Evolutionary conservation across 2,888 invertebrate species (phyloP).

Genomic region (Eubasilissa splendida): DNA sequence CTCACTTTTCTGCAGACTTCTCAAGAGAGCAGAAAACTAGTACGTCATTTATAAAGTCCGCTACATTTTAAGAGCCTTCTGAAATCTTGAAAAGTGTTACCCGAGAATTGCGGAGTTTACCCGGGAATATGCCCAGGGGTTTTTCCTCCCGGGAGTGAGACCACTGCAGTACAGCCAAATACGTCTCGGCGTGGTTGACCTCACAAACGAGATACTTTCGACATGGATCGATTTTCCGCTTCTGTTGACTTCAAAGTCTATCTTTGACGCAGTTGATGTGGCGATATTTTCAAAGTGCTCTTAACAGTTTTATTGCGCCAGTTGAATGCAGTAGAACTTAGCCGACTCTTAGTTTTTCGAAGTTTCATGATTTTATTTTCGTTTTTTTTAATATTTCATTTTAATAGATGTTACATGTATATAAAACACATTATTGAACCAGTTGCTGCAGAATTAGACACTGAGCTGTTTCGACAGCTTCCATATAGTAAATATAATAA

Average conservation of each 20-base stretch:
- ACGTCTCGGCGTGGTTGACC: not conserved
- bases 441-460: too few species aligned
- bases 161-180: not conserved
- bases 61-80: not conserved
- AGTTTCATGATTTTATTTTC: too few species aligned
- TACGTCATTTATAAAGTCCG: not conserved
- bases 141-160: not conserved
- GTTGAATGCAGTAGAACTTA: not conserved
- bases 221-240: not conserved
- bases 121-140: not conserved
- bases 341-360: too few species aligned
- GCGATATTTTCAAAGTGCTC: constrained; percentile 6
- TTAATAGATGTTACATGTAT: too few species aligned
- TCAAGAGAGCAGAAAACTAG: not conserved
- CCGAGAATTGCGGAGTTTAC: not conserved
- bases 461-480: too few species aligned
- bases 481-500: too few species aligned
- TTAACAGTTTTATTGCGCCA: constrained; percentile 10
- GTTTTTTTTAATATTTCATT: too few species aligned
- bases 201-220: constrained; percentile 1
- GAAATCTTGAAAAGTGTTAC: constrained; percentile 14
- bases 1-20: not conserved
- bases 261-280: not conserved
- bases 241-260: not conserved
- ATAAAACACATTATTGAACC: too few species aligned